Evolutionary conservation across 2,888 invertebrate genomes (phyloP), one percentile per base, ranked within the genome.

Genomic region (Cosmia pyralina): DNA sequence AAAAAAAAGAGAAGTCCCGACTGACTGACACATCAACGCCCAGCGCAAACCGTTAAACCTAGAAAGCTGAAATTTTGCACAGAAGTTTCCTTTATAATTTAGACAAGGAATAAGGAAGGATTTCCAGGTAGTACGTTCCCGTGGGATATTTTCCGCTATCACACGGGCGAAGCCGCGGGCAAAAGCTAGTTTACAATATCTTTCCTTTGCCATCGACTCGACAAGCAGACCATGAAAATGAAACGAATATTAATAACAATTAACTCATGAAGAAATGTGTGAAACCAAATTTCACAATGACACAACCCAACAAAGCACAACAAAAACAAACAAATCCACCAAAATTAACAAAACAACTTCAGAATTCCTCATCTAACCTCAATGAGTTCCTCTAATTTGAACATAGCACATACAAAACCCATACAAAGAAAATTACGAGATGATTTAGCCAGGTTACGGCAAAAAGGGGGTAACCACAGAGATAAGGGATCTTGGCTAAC

Each of bases 401-500:
- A 57, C 6, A 75, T 28, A 76, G 22, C 34, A 28, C 11, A 67
- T 28, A 28, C 28, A 46, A 64, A 48, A 15, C 38, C 55, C 19
- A 75, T 38, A 69, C 57, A 81, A 53, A 81, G 64, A 68, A 76
- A 55, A 57, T 80, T 34, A 53, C 41, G 48, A 66, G 64, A 81
- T 64, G 22, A 67, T 75, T 72, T 48, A 59, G 46, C 17, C 59
- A 77, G 50, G 15, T 44, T 69, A 72, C 59, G 52, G 64, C 82
- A 77, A 72, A 82, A 81, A 77, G 38, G 53, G 81, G 53, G 62
- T 71, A 38, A 82, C 78, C 82, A n/a, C 77, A 46, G 34, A 67
- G 59, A 77, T 77, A 17, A 77, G 72, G 80, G 78, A 67, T 63
- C 71, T 76, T n/a, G 5, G 34, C 59, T 82, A 72, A 77, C 78